Evolutionary conservation across 2,797 vertebrate species (phyloP), one percentile per base, ranked within the genome.

Genomic region (Enteromius anoplus): DNA sequence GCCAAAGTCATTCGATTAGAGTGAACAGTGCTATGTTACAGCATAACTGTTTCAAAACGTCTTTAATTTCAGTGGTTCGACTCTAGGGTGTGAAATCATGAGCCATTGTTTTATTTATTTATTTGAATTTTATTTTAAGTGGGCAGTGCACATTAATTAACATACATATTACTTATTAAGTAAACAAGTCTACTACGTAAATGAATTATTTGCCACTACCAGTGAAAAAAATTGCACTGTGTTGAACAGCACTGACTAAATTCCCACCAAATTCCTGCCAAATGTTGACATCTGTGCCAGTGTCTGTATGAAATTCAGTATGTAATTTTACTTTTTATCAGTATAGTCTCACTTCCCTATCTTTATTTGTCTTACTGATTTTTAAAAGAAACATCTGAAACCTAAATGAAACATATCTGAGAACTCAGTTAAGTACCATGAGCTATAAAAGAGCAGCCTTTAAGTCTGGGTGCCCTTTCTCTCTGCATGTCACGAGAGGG

Each of bases 361-460:
- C 29, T 32, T 51, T 51, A 32, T 51, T 53, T 34, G 8, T 21
- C 45, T 45, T 21, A 32, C 17, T 21, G 26, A 34, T 34, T 53
- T 34, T 53, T 7, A 21, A 5, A 26, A 32, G 17, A 51, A 72
- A 32, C n/a, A 51, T 32, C 45, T 32, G 26, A 72, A 26, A 23
- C 12, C 42, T 26, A 29, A 49, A 49, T 49, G 3, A 32, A 34
- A 51, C 29, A 10, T 34, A 73, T 53, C 26, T 21, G 29, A 53
- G 29, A 53, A 7, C 17, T 21, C 5, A 34, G 1, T 34, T 34
- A n/a, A 53, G 71, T 73, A 5, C 6, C 4, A 21, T 34, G 9
- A 53, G 10, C 19, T 73, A 53, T 14, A 73, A 73, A 73, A 49
- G 29, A 73, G 47, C 47, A 73, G 51, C 47, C 47, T 78, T 40